Conservation (phyloP, 2,888 invertebrate species). For the Zelleria hepariella region DNA sequence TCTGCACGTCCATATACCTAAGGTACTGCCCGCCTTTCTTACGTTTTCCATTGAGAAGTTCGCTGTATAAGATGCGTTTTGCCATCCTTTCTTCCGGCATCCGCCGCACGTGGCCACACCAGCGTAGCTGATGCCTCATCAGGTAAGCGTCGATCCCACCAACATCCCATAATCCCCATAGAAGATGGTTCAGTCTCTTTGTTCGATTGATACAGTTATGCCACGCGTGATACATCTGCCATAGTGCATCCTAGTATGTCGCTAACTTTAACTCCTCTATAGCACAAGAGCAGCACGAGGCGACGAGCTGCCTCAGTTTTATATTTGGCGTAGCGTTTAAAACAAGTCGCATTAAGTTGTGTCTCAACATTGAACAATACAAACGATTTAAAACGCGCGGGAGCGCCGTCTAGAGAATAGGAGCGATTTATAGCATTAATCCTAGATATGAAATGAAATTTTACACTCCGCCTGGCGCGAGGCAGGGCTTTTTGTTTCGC, state of each 20-base stretch:
- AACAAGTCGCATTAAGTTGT: slow-evolving; percentile 52
- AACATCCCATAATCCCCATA: too few species aligned
- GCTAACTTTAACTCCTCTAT: not conserved
- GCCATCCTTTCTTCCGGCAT: too few species aligned
- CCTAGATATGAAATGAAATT: slow-evolving; percentile 51
- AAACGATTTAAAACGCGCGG: slow-evolving; percentile 50
- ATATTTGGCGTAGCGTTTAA: slow-evolving; percentile 49
- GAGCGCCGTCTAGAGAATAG: slow-evolving; percentile 30
- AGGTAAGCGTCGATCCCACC: too few species aligned
- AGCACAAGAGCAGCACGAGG: not conserved
- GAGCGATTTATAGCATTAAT: slow-evolving; percentile 56
- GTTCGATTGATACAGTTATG: too few species aligned
- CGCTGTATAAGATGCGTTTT: too few species aligned
- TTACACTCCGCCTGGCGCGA: slow-evolving; percentile 37
- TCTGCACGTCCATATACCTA: too few species aligned
- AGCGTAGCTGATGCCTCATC: too few species aligned
- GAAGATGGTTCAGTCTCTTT: too few species aligned
- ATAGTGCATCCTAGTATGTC: not conserved
- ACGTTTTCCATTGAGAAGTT: too few species aligned
- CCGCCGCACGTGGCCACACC: too few species aligned
- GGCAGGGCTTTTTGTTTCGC: slow-evolving; percentile 35
- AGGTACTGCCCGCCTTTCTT: too few species aligned
- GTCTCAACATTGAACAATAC: slow-evolving; percentile 45
- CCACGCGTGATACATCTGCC: too few species aligned
- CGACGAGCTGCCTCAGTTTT: slow-evolving; percentile 32